Percentiles rank a stretch among this genome's conserved stretches.
Conservation (phyloP, 2,888 invertebrate species). For the Alitta virens region DNA sequence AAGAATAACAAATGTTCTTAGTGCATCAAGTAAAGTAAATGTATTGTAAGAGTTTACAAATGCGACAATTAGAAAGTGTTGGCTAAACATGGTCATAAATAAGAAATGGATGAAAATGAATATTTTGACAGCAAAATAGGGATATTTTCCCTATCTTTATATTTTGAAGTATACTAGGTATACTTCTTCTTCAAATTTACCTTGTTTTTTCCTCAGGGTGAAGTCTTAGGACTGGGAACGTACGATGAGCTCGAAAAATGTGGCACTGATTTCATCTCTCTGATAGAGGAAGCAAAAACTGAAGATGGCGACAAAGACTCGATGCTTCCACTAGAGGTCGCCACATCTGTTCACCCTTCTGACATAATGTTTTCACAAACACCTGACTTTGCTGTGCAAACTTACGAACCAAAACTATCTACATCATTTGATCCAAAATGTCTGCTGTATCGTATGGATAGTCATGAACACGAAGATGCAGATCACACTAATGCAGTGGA, state of each 20-base stretch:
- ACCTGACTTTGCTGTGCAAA: not conserved
- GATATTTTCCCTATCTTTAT: too few species aligned
- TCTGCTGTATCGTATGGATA: not conserved
- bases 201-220: conserved; percentile 36
- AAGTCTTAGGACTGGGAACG: conserved; percentile 46
- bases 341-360: not conserved
- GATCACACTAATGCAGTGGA: not conserved
- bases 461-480: not conserved
- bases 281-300: conserved; percentile 43
- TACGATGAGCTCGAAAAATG: conserved; percentile 46
- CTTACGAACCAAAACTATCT: not conserved
- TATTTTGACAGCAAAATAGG: too few species aligned
- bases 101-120: too few species aligned
- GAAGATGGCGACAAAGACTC: conserved; percentile 28
- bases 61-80: too few species aligned
- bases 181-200: not conserved
- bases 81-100: too few species aligned
- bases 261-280: conserved; percentile 48
- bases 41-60: too few species aligned
- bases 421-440: not conserved
- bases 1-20: too few species aligned
- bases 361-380: not conserved
- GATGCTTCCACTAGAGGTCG: not conserved
- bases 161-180: too few species aligned
- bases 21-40: too few species aligned